Conservation (phyloP, 2,888 invertebrate species). For the Isoperla grammatica region DNA sequence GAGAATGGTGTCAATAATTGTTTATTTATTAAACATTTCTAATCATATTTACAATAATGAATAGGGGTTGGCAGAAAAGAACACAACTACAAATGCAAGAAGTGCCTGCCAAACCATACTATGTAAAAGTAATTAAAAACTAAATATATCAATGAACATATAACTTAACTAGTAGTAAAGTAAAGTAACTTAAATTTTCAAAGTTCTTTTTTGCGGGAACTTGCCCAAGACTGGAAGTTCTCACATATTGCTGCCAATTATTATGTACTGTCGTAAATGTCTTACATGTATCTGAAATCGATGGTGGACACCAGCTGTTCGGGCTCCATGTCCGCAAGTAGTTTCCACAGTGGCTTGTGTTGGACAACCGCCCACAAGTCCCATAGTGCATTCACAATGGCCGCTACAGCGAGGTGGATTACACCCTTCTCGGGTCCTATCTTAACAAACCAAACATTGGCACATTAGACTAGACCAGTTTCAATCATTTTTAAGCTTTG, state of each 20-base stretch:
- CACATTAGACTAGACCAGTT: no score
- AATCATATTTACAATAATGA: not conserved
- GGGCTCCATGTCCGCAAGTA: conserved; percentile 76
- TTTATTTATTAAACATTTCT: not conserved
- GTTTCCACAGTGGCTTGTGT: conserved; percentile 80
- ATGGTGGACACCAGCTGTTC: conserved; percentile 79
- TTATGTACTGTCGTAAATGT: no score
- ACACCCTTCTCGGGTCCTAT: conserved; percentile 90
- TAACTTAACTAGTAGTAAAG: no score
- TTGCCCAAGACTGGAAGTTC: no score
- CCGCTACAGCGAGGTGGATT: conserved; percentile 79
- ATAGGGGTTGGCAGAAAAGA: no score
- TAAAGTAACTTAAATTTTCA: no score
- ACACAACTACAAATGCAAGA: conserved; percentile 8
- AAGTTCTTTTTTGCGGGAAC: no score
- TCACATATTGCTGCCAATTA: no score
- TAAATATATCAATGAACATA: not conserved
- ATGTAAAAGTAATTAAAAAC: no score
- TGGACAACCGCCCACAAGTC: conserved; percentile 84
- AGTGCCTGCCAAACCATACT: not conserved
- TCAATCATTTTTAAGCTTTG: no score
- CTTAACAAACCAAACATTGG: conserved; percentile 43
- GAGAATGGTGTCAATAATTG: no score
- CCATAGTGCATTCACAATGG: conserved; percentile 87
- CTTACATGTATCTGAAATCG: conserved; percentile 70